A percentile compares a stretch with the other conserved stretches of the same genome.
Conservation (phyloP, 2,113 vertebrate species). For the Hippolais icterina region DNA sequence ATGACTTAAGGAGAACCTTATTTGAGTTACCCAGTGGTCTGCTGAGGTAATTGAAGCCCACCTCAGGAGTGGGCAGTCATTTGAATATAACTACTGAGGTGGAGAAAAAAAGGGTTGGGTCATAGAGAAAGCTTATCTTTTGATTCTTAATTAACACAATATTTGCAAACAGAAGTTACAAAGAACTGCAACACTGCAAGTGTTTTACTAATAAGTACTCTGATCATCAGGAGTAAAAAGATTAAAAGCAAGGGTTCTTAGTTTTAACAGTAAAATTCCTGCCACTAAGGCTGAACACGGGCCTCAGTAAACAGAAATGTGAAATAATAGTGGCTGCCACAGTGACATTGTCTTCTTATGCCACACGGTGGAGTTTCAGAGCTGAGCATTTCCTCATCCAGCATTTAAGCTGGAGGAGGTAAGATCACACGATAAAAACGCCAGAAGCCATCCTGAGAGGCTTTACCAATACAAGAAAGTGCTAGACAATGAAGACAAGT, state of each 20-base stretch:
- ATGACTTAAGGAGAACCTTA: neutral
- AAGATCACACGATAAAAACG: neutral
- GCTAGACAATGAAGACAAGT: neutral
- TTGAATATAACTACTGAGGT: neutral
- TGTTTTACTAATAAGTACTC: neutral
- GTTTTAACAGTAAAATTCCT: neutral
- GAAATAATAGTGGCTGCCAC: neutral
- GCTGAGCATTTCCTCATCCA: neutral
- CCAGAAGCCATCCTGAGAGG: neutral
- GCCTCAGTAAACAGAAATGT: neutral
- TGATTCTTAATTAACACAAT: neutral
- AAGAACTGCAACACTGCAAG: neutral
- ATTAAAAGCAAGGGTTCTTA: neutral
- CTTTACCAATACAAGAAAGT: neutral
- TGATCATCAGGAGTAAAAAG: neutral
- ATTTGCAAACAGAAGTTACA: neutral
- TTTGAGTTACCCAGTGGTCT: neutral
- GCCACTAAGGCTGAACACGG: neutral
- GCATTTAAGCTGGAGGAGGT: neutral
- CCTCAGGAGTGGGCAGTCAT: neutral
- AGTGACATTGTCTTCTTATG: accelerated
- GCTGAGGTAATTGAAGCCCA: neutral
- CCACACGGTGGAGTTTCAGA: neutral
- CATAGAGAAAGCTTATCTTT: neutral
- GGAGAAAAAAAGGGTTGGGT: neutral